Evolutionary conservation across 2,113 vertebrate species (phyloP).

Genomic region (Melanerpes aurifrons): DNA sequence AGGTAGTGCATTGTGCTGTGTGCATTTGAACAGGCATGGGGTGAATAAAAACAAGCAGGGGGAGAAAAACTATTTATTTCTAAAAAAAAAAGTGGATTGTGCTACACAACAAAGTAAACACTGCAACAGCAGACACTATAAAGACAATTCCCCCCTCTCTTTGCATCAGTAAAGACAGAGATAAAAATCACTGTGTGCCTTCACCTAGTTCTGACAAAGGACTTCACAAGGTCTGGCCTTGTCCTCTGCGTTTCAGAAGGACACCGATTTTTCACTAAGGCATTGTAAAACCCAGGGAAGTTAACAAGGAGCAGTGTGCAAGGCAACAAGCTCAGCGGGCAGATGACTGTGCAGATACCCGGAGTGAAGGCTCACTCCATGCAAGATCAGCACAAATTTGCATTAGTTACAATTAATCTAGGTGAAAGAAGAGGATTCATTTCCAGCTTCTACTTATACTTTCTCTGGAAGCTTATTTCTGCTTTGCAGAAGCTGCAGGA

Average conservation of each 20-base stretch:
- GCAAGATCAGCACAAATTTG: not conserved
- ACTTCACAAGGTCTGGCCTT: not conserved
- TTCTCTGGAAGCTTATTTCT: not conserved
- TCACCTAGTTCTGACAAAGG: not conserved
- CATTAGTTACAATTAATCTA: not conserved
- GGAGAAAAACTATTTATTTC: not conserved
- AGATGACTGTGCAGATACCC: not conserved
- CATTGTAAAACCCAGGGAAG: not conserved
- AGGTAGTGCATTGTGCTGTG: not conserved
- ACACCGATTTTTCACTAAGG: not conserved
- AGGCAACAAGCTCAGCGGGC: not conserved
- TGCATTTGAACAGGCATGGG: not conserved
- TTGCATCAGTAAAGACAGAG: not conserved
- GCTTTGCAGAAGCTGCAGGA: not conserved
- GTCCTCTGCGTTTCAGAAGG: not conserved
- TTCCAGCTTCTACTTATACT: not conserved
- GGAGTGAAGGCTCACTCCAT: not conserved
- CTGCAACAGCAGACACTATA: not conserved
- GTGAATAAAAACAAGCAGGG: not conserved
- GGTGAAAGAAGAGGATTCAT: not conserved
- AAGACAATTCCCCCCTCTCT: not conserved
- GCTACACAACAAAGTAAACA: not conserved
- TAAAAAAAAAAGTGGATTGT: not conserved
- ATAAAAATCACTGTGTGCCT: not conserved
- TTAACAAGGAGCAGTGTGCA: accelerated